Evolutionary conservation across 2,113 vertebrate species (phyloP).

Genomic region (Crotalus viridis): DNA sequence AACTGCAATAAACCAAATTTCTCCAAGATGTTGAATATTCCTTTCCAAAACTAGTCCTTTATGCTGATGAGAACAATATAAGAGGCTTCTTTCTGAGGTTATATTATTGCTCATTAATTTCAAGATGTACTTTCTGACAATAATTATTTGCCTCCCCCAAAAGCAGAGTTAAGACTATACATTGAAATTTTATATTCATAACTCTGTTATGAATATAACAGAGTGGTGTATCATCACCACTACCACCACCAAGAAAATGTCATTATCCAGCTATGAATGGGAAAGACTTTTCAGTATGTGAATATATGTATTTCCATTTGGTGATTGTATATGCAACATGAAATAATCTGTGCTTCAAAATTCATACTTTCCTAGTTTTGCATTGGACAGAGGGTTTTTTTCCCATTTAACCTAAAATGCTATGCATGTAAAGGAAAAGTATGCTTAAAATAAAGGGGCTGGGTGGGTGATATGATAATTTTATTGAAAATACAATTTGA

Average conservation of each 20-base stretch:
- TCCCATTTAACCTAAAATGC: background rate
- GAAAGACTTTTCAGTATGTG: background rate
- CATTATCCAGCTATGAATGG: background rate
- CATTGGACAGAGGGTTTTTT: background rate
- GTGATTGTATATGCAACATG: background rate
- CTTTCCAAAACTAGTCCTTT: background rate
- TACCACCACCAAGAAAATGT: background rate
- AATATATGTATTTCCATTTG: background rate
- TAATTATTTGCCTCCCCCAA: background rate
- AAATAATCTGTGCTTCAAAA: background rate
- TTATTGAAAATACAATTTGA: background rate
- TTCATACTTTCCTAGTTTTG: background rate
- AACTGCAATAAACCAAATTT: background rate
- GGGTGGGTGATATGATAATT: too few relatives aligned
- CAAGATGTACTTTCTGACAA: background rate
- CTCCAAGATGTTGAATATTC: background rate
- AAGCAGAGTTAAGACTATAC: background rate
- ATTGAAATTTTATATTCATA: background rate
- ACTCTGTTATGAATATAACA: too few relatives aligned
- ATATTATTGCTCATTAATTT: too few relatives aligned
- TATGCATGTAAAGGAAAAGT: background rate
- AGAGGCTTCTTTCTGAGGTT: background rate
- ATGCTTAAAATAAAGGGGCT: background rate
- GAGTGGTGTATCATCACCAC: too few relatives aligned
- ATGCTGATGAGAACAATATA: background rate